Evolutionary conservation across 2,113 vertebrate species (phyloP), one percentile per base, ranked within the genome.

Genomic region (Chrysochloris asiatica): DNA sequence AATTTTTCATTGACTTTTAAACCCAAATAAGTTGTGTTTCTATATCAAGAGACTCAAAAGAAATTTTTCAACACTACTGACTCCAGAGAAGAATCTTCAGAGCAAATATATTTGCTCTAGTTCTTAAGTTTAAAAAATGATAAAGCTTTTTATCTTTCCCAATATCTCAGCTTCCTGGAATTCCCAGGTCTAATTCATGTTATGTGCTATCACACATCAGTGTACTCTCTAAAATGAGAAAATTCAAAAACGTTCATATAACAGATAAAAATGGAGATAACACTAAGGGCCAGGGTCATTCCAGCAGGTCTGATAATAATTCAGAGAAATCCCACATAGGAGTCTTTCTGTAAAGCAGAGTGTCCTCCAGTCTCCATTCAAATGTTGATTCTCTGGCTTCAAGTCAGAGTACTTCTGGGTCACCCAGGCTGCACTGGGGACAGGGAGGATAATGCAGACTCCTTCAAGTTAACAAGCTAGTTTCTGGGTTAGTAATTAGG

Each of bases 381-480:
- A 52, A 28, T 28, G 45, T 4, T 47, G 24, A 52, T 17, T 69
- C 38, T 81, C 45, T 43, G 8, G 19, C 83, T 59, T 80, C 38
- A 33, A 24, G 24, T 41, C 45, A 41, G 41, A 54, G 28, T 11
- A 69, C 13, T 45, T 59, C 12, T 8, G 38, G 30, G 45, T 75
- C 56, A 6, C 77, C 50, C 17, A 78, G 43, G 22, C n/a, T 14
- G 28, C 3, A 0, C 0, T 0, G 28, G 17, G 30, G 2, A 1
- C 0, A 1, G 22, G 26, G 9, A 78, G 30, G 47, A 21, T 11
- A 72, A 41, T 28, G 71, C n/a, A 72, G 73, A 71, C 17, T 52
- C 13, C 3, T 8, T 21, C 43, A 76, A 24, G 21, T n/a, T 79
- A 83, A 71, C 13, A 54, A 13, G 1, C 41, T 45, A 30, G 24